These are phyloP conservation scores for Ephestia elutella DNA, from an alignment of 1,140 invertebrate genomes.

Conservation along the genomic window DNA sequence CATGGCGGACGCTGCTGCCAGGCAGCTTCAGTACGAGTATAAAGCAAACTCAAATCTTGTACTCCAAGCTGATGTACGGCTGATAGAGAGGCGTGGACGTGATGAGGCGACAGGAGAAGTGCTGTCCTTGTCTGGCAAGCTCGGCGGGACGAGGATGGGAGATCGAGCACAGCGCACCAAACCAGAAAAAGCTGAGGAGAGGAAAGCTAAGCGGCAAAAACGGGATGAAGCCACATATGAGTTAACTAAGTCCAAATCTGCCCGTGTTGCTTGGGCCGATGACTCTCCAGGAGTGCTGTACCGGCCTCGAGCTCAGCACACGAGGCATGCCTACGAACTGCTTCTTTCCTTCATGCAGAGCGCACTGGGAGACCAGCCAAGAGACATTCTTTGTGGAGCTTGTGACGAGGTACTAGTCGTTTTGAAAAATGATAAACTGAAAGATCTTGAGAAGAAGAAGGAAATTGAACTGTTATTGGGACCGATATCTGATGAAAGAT, in stretches of 20 bases:
- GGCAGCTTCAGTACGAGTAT: slow-evolving; percentile 99
- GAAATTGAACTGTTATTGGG: slow-evolving; percentile 94
- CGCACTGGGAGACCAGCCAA: slow-evolving; percentile 96
- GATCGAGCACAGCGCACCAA: slow-evolving; percentile 92
- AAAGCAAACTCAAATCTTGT: slow-evolving; percentile 99
- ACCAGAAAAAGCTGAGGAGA: slow-evolving; percentile 91
- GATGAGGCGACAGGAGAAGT: slow-evolving; percentile 99
- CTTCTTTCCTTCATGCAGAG: slow-evolving; percentile 97
- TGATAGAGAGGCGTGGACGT: slow-evolving; percentile 95
- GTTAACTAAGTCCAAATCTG: slow-evolving; percentile 91
- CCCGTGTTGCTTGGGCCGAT: slow-evolving; percentile 90
- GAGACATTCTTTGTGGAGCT: slow-evolving; percentile 97
- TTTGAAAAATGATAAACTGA: slow-evolving; percentile 95
- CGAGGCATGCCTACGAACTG: slow-evolving; percentile 96
- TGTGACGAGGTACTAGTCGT: slow-evolving; percentile 96
- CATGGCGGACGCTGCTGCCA: slow-evolving; percentile 99
- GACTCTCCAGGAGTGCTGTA: slow-evolving; percentile 96
- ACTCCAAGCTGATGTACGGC: slow-evolving; percentile 97
- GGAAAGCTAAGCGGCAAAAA: slow-evolving; percentile 92
- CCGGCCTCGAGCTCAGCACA: slow-evolving; percentile 97
- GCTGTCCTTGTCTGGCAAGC: slow-evolving; percentile 93
- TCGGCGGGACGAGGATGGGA: slow-evolving; percentile 96
- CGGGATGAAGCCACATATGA: slow-evolving; percentile 94
- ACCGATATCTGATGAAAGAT: slow-evolving; percentile 92
- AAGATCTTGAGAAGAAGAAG: slow-evolving; percentile 94